Evolutionary conservation across 2,888 invertebrate genomes (phyloP).

Genomic region (Diaphora mendica): DNA sequence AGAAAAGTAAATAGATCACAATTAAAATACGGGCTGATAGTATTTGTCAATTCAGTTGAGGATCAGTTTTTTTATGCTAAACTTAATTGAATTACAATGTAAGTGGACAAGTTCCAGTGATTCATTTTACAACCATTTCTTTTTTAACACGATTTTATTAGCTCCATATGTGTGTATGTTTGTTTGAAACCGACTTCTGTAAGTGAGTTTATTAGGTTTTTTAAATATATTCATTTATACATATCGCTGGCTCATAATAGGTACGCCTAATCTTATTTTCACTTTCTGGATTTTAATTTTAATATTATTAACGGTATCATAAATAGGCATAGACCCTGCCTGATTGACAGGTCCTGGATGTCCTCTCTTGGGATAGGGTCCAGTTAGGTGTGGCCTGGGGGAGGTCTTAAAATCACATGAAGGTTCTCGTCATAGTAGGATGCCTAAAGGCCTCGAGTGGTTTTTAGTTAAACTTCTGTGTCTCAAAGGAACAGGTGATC

Average conservation of each 20-base stretch:
- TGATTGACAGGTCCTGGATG: background rate
- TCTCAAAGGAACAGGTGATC: too few relatives aligned
- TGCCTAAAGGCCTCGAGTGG: too few relatives aligned
- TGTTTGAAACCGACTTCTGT: too few relatives aligned
- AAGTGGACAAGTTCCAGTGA: background rate
- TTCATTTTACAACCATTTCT: background rate
- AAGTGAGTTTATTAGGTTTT: background rate
- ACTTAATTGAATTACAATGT: background rate
- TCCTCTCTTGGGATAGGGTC: too few relatives aligned
- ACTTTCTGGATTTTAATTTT: background rate
- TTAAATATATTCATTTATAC: background rate
- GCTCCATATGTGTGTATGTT: too few relatives aligned
- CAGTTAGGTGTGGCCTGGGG: too few relatives aligned
- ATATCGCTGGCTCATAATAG: background rate
- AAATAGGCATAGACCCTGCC: too few relatives aligned
- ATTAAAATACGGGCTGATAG: conserved; percentile 12
- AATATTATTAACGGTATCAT: background rate
- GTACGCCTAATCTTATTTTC: background rate
- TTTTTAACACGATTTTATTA: too few relatives aligned
- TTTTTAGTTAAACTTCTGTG: too few relatives aligned
- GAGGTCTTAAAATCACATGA: too few relatives aligned
- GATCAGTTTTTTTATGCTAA: background rate
- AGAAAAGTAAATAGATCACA: conserved; percentile 6
- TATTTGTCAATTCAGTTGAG: background rate
- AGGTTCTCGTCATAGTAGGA: too few relatives aligned